Evolutionary conservation across 2,888 invertebrate species (phyloP), one percentile per base, ranked within the genome.

Genomic region (Tigriopus californicus): DNA sequence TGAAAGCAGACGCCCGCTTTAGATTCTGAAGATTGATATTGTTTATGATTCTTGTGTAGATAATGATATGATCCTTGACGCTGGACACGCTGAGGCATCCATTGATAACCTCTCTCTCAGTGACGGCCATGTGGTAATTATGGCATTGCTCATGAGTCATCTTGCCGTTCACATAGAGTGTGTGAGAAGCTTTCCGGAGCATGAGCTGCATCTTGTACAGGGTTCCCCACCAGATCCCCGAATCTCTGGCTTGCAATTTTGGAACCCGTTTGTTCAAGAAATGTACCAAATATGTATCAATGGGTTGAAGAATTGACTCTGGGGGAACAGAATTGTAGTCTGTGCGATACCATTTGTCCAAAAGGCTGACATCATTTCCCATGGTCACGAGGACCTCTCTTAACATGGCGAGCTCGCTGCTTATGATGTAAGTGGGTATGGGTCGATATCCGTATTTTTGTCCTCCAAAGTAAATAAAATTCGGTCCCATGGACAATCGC

Each of bases 371-470:
- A 66, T 91, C 90, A 13, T 82, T 82, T 0, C 85, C 85, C 65
- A 85, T 82, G 33, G 83, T 81, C 0, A 82, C 82, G 40, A 94
- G 73, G 66, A 91, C 90, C 61, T 88, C 87, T 54, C 89, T 76
- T 15, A 97, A 74, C 77, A 89, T 73, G 67, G 85, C 85, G 56
- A 95, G 77, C 68, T 97, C 92, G 0, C 85, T 85, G 33, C 90
- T 91, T 1, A 90, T 74, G 61, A 97, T 90, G 69, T 91, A 89
- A 0, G 94, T 92, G 0, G 95, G 97, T 64, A 97, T 89, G 0
- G 97, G 95, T 13, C 97, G 80, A 72, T 97, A 97, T 20, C 97
- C 97, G 72, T 97, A 97, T 72, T 97, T 97, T 74, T 97, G 95
- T 0, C 95, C 95, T 20, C 95, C 75, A 68, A 97, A 95, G 55